Base-by-base conservation (phyloP, 2,113 vertebrate genomes). In the Rafetus swinhoei region DNA sequence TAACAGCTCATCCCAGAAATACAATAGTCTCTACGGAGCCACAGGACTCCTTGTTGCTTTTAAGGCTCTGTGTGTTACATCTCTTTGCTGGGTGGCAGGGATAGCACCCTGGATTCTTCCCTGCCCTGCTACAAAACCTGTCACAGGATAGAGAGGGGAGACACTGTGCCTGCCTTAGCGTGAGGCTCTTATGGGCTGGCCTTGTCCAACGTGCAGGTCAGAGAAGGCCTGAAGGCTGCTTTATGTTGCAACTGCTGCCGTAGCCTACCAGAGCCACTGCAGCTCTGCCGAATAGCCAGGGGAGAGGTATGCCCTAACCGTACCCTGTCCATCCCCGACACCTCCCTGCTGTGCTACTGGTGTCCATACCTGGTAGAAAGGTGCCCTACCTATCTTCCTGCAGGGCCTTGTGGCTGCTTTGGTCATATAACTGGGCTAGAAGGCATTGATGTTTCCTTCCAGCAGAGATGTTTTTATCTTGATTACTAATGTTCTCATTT, bases 81-180 rank as follows among this genome's bases (percentile, higher is more conserved):
- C 53, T 54, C 1, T 45, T 29, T 22, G 62, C 85, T 12, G 1
- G 4, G 9, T 54, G 25, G 9, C 35, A 86, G 35, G 56, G n/a
- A 9, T 55, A 69, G 24, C 0, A 0, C 19, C 0, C 0, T 7
- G 27, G 32, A 24, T 24, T 45, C 72, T 6, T 76, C 72, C 21
- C 72, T 39, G 21, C 19, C 19, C 72, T 76, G 72, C 11, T 45
- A 76, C 35, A 11, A 76, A 45, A 24, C n/a, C n/a, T 76, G 72
- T 76, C 19, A 22, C 21, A 39, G 21, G 72, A 45, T 39, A 16
- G 19, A 76, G 19, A 39, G 35, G 35, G 10, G 0, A 27, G 55
- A 19, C 22, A 45, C 15, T 15, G 27, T 93, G 56, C 35, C 35
- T 80, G 76, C 81, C 16, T 32, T 76, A 74, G 69, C 0, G 8